A percentile compares a stretch with the other conserved stretches of the same genome.
Conservation (phyloP, 2,113 vertebrate species). For the Periophthalmodon schlosseri region DNA sequence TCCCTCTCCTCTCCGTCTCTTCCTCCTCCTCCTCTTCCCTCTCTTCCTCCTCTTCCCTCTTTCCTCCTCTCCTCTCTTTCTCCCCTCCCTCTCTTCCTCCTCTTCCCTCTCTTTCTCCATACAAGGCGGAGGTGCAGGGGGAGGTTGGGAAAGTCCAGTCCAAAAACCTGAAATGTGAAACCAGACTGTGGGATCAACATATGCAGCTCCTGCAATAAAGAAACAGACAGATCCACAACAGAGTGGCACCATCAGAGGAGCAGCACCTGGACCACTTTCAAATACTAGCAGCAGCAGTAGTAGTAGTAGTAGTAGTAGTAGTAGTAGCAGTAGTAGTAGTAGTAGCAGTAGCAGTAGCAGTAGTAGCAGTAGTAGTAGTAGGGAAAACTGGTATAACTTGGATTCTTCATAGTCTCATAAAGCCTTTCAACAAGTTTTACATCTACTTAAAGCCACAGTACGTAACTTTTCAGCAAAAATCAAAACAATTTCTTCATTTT, state of each 20-base stretch:
- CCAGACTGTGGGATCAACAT: slow-evolving; percentile 13
- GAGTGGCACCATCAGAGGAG: background rate
- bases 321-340: no score
- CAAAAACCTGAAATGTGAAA: slow-evolving; percentile 62
- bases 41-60: no score
- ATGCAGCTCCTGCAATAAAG: background rate
- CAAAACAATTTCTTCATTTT: no score
- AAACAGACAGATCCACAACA: background rate
- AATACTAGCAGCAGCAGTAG: background rate
- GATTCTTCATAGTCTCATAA: no score
- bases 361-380: no score
- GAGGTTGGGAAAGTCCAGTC: slow-evolving; percentile 30
- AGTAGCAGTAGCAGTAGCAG: no score
- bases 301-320: no score
- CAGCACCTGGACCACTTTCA: background rate
- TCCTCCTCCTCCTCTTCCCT: background rate
- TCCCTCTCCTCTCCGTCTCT: background rate
- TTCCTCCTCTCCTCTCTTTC: background rate
- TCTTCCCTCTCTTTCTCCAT: slow-evolving; percentile 31
- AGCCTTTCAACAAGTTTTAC: no score
- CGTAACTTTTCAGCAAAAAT: no score
- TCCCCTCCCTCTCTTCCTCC: no score
- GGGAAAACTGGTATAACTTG: no score
- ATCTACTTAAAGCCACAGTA: no score
- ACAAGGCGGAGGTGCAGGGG: slow-evolving; percentile 51